Base-by-base conservation (phyloP, 2,113 vertebrate genomes). In the Pungitius pungitius region DNA sequence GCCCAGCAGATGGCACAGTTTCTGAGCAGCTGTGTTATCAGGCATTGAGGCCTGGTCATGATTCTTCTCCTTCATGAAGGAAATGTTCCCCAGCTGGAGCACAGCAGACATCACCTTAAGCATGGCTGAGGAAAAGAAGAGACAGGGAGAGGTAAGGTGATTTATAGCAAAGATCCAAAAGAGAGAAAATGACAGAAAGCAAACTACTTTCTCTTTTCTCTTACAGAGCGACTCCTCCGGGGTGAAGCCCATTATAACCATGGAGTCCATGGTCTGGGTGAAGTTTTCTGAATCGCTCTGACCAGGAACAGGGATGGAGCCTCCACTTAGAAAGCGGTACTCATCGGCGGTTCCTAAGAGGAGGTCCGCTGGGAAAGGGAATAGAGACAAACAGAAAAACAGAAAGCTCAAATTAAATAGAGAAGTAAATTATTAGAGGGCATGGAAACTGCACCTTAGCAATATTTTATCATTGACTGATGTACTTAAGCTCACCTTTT, bases 11-110 rank as follows among this genome's bases (percentile, higher is more conserved):
- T 96, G 95, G 90, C 94, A 95, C 69, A 97, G 93, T 85, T 97
- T 97, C 93, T 97, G 96, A 4, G 96, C 96, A 30, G 96, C 96
- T 77, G 96, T 97, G 93, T 97, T 95, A 61, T 97, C 96, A 0
- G 96, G 96, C 96, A 97, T 96, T 9, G 96, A 95, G 10, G 96
- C 96, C 78, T 96, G 96, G 70, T 97, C 96, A 0, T 95, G 93
- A 85, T 95, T 96, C 54, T 96, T 93, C 69, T 97, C 96, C 49
- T 94, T 95, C 55, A 91, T 94, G 82, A 97, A 95, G 52, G 90
- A 80, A 42, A 97, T 92, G 81, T 97, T 97, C 20, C 96, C 96
- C 15, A 97, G 96, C 91, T 97, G 96, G 60, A 97, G 94, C 69
- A 96, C 95, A 0, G 96, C 87, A 0, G 96, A 97, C 73, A 96